phyloP scores from a whole-genome alignment of 64 coral and sea anemone species.

The Trachythela sp. region DNA sequence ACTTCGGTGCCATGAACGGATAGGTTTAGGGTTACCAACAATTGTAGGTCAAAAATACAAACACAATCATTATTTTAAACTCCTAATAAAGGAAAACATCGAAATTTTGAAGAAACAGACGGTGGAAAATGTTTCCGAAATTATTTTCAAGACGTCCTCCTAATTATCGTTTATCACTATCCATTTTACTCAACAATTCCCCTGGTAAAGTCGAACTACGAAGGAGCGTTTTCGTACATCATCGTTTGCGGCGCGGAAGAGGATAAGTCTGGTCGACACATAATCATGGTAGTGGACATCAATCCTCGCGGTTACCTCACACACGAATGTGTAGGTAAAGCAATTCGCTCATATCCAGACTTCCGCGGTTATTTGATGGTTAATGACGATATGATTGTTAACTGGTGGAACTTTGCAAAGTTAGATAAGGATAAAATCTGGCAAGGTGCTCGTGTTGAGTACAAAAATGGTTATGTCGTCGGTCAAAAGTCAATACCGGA shows the following conservation, averaged over 20 bases:
- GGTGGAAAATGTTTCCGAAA: neutral
- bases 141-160: constrained; percentile 21
- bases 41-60: too few species aligned
- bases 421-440: constrained; percentile 46
- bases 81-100: neutral
- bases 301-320: neutral
- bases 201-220: neutral
- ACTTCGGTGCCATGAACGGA: too few species aligned
- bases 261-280: neutral
- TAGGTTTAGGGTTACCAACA: too few species aligned
- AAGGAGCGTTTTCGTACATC: constrained; percentile 25
- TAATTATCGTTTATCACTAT: constrained; percentile 28
- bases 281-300: neutral
- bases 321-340: constrained; percentile 20
- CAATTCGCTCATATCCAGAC: neutral
- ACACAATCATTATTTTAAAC: too few species aligned
- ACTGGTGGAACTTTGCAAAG: constrained; percentile 45
- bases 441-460: neutral
- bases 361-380: constrained; percentile 34
- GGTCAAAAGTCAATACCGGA: neutral
- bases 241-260: constrained; percentile 10
- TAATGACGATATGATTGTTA: constrained; percentile 45
- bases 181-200: constrained; percentile 20
- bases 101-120: neutral
- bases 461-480: neutral